Conservation (phyloP, 1,140 invertebrate species). For the Drosophila mayri region DNA sequence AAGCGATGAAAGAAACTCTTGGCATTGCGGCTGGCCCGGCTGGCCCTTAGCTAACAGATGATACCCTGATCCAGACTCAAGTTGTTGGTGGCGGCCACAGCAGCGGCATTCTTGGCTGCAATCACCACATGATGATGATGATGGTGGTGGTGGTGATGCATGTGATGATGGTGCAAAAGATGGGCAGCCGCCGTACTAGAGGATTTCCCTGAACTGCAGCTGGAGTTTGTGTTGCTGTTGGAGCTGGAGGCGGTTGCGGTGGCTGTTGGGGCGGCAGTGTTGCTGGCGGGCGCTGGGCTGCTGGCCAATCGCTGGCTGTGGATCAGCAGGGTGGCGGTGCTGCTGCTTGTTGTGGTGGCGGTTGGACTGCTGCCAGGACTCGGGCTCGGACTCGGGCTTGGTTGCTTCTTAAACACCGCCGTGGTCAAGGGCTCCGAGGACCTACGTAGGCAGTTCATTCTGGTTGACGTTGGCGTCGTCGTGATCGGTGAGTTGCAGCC, state of each 20-base stretch:
- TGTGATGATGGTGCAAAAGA: constrained; percentile 68
- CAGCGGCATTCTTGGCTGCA: constrained; percentile 69
- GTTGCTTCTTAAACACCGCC: constrained; percentile 74
- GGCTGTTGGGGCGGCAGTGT: constrained; percentile 15
- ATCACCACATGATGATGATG: constrained; percentile 77
- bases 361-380: constrained; percentile 32
- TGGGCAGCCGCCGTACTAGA: constrained; percentile 40
- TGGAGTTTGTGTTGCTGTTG: constrained; percentile 12
- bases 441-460: constrained; percentile 78
- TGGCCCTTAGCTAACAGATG: constrained; percentile 85
- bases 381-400: constrained; percentile 26
- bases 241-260: constrained; percentile 16
- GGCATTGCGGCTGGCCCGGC: constrained; percentile 82
- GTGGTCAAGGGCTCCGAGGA: constrained; percentile 69
- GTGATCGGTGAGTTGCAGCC: constrained; percentile 23
- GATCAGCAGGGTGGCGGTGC: constrained; percentile 42
- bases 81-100: constrained; percentile 72
- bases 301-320: constrained; percentile 40
- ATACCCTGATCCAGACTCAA: constrained; percentile 83
- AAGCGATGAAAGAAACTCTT: constrained; percentile 85
- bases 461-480: constrained; percentile 53
- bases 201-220: constrained; percentile 37
- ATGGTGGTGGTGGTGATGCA: constrained; percentile 72
- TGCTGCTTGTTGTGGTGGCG: constrained; percentile 21
- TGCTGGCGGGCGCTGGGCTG: constrained; percentile 21